phyloP scores from a whole-genome alignment of 2,797 vertebrate genomes.

The Ctenopoma multispine region DNA sequence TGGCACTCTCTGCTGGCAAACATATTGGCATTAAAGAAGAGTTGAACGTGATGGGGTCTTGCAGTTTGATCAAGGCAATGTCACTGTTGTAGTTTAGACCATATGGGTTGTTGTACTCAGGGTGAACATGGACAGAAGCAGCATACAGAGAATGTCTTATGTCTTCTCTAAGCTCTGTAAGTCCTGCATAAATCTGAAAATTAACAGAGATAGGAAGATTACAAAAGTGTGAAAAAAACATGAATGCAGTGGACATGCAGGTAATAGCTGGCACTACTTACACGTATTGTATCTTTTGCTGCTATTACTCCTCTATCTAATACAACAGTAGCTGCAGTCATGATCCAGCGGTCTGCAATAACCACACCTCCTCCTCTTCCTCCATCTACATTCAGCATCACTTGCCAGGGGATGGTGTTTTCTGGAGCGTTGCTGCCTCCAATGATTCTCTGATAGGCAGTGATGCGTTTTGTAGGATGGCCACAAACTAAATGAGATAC shows the following conservation, averaged over 20 bases:
- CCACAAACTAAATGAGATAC: constrained; percentile 77
- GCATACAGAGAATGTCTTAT: accelerated
- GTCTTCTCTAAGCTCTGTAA: neutral
- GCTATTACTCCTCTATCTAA: accelerated
- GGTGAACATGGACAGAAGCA: constrained; percentile 67
- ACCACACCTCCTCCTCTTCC: constrained; percentile 67
- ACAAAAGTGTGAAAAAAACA: neutral
- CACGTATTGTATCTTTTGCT: accelerated
- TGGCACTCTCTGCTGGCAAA: constrained; percentile 56
- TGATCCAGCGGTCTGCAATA: constrained; percentile 79
- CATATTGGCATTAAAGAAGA: constrained; percentile 78
- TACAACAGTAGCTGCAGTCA: constrained; percentile 80
- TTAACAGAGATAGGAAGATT: neutral
- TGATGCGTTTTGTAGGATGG: constrained; percentile 23
- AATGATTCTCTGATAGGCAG: constrained; percentile 47
- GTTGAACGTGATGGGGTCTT: constrained; percentile 57
- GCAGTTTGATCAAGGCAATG: constrained; percentile 77
- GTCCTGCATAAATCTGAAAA: constrained; percentile 70
- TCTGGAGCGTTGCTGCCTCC: constrained; percentile 55
- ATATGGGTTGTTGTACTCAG: constrained; percentile 58
- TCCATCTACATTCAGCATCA: neutral
- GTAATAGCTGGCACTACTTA: constrained; percentile 6
- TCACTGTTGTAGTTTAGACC: constrained; percentile 53
- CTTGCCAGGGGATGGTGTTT: constrained; percentile 80
- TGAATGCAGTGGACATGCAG: accelerated